Percentiles rank a stretch among this genome's conserved stretches.
These are phyloP conservation scores for Griposia aprilina DNA, from an alignment of 2,888 invertebrate genomes.

Conservation along the genomic window DNA sequence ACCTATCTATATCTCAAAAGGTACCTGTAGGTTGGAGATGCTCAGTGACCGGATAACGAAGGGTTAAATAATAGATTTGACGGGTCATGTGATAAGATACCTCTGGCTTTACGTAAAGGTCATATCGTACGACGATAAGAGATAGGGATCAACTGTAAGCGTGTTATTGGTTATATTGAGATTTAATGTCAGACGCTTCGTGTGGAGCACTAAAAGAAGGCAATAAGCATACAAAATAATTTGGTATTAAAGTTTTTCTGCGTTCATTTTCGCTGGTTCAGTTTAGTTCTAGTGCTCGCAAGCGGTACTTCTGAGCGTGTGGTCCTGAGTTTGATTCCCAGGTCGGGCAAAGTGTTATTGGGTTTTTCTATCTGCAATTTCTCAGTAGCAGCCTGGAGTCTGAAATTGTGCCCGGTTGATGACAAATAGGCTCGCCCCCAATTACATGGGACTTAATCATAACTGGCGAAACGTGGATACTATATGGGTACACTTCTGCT, in stretches of 20 bases:
- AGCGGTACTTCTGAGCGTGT: not conserved
- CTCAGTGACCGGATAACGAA: constrained; percentile 37
- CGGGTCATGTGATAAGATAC: constrained; percentile 31
- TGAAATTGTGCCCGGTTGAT: not conserved
- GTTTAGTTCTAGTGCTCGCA: not conserved
- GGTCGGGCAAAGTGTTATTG: not conserved
- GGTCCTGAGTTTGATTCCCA: not conserved
- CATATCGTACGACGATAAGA: constrained; percentile 13
- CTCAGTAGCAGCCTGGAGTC: not conserved
- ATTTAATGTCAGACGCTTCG: not conserved
- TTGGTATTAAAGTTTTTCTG: too few species aligned
- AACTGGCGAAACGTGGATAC: not conserved
- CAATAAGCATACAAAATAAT: not conserved
- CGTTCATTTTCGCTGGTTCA: not conserved
- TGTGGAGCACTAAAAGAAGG: not conserved
- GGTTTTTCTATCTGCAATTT: not conserved
- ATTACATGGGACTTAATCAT: not conserved
- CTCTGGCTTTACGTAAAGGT: constrained; percentile 39
- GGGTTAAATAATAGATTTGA: constrained; percentile 45
- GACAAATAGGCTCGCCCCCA: not conserved
- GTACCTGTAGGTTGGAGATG: constrained; percentile 18
- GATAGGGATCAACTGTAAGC: not conserved
- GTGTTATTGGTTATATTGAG: constrained; percentile 3
- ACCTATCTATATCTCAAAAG: not conserved
- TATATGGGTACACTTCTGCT: not conserved